Evolutionary conservation across 1,140 invertebrate species (phyloP).

Genomic region (Cyclina sinensis): DNA sequence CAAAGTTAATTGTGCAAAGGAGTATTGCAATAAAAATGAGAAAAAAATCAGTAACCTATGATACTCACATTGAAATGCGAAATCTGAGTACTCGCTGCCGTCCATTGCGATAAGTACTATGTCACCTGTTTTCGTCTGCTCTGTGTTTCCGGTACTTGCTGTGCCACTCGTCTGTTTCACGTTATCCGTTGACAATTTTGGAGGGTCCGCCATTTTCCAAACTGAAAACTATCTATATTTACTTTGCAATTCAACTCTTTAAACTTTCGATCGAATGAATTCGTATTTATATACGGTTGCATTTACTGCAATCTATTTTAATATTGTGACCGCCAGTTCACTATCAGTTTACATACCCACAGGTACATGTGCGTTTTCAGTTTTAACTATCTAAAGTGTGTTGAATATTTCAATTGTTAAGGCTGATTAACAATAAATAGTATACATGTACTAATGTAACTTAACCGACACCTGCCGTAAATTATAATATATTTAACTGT

Average conservation of each 20-base stretch:
- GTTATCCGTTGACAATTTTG: background rate
- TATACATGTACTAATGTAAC: no score
- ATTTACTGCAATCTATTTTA: background rate
- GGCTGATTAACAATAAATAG: no score
- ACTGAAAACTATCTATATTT: background rate
- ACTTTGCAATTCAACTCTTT: background rate
- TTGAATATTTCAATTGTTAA: no score
- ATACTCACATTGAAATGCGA: slow-evolving; percentile 66
- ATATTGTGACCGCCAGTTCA: background rate
- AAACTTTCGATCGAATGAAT: background rate
- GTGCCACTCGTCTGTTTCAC: background rate
- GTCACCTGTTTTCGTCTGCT: background rate
- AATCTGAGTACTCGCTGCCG: slow-evolving; percentile 68
- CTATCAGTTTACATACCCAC: background rate
- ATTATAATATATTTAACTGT: no score
- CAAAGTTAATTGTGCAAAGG: no score
- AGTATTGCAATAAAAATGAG: no score
- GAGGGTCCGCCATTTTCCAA: background rate
- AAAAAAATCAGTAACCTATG: background rate
- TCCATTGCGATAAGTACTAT: slow-evolving; percentile 60
- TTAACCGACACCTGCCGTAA: no score
- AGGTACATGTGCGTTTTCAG: background rate
- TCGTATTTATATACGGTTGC: no score
- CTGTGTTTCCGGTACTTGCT: background rate
- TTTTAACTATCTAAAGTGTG: no score